These are phyloP conservation scores for Strix aluco DNA, from an alignment of 2,113 vertebrate species.

Conservation along the genomic window DNA sequence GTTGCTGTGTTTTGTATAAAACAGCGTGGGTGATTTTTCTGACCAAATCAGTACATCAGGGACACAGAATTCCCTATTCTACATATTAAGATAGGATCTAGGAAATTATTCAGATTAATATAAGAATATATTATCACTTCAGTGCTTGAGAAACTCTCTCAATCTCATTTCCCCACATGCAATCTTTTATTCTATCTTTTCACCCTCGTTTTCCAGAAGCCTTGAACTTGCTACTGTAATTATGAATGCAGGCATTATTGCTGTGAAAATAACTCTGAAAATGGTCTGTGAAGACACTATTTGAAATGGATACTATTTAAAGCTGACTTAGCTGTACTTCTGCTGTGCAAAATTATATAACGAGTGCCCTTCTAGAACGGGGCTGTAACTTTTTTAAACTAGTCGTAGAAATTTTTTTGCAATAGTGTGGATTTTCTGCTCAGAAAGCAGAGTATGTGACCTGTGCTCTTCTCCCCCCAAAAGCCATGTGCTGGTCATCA, in stretches of 20 bases:
- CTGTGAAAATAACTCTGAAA: constrained; percentile 54
- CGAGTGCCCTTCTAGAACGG: not conserved
- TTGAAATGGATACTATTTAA: constrained; percentile 50
- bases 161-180: constrained; percentile 45
- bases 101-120: constrained; percentile 49
- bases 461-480: not conserved
- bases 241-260: constrained; percentile 66
- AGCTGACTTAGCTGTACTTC: constrained; percentile 13
- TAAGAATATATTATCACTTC: constrained; percentile 35
- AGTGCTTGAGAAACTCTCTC: constrained; percentile 1
- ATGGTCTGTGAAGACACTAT: constrained; percentile 11
- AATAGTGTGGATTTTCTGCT: not conserved
- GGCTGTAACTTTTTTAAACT: not conserved
- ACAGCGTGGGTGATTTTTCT: constrained; percentile 31
- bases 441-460: not conserved
- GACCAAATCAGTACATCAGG: constrained; percentile 56
- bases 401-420: not conserved
- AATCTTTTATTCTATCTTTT: constrained; percentile 67
- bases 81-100: constrained; percentile 38
- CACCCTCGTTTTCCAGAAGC: constrained; percentile 25
- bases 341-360: constrained; percentile 25
- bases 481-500: not conserved
- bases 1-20: constrained; percentile 45
- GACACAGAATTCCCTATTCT: constrained; percentile 53
- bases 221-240: constrained; percentile 61